phyloP scores from a whole-genome alignment of 2,797 vertebrate genomes.

The Gymnopithys bicolor region DNA sequence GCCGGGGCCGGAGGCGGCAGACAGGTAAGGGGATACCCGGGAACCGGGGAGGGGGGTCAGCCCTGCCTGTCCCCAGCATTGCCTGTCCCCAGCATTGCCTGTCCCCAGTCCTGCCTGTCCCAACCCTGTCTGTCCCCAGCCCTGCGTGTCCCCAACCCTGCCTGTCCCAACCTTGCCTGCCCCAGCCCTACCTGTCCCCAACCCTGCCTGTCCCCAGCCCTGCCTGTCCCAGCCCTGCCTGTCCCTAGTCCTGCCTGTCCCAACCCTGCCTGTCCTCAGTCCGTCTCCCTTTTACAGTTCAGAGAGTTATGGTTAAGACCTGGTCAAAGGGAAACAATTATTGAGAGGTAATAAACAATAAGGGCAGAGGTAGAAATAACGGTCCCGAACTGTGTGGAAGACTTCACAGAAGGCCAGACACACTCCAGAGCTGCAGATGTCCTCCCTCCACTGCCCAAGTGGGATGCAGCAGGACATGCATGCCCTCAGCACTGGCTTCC shows the following conservation, averaged over 20 bases:
- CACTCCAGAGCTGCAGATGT: background rate
- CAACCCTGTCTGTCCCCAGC: background rate
- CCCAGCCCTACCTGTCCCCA: background rate
- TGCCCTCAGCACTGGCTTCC: background rate
- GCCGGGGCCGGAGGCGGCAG: background rate
- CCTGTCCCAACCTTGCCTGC: no score
- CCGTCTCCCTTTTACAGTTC: background rate
- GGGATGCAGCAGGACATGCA: background rate
- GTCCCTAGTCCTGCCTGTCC: no score
- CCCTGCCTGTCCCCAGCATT: background rate
- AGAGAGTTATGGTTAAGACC: background rate
- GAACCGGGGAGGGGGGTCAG: background rate
- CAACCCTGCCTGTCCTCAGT: no score
- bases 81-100: background rate
- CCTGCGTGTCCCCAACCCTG: background rate
- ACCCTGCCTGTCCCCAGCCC: background rate
- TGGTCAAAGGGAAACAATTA: background rate
- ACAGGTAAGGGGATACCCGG: background rate
- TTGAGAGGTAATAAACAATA: background rate
- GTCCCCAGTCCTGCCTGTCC: background rate
- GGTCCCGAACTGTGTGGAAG: background rate
- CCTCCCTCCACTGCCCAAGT: accelerated
- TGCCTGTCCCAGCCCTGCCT: background rate
- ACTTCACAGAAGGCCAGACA: background rate
- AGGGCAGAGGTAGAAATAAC: background rate